Evolutionary conservation across 2,113 vertebrate species (phyloP).

Genomic region (Numida meleagris): DNA sequence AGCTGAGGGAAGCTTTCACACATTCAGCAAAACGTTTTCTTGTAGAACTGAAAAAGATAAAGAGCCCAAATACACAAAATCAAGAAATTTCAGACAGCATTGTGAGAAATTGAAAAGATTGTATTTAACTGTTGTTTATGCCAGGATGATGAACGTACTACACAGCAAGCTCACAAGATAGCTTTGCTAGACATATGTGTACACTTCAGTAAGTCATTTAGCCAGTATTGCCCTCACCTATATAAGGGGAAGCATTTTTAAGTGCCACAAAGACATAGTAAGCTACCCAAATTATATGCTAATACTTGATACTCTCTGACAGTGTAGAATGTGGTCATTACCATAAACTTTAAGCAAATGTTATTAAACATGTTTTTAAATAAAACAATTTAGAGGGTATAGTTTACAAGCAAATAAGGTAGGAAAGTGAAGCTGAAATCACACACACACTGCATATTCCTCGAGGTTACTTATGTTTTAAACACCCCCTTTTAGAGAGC

Average conservation of each 20-base stretch:
- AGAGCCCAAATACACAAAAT: neutral
- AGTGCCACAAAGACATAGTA: neutral
- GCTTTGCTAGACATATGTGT: neutral
- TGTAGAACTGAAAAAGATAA: neutral
- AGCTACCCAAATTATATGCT: neutral
- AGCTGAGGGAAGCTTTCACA: neutral
- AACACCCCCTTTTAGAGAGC: neutral
- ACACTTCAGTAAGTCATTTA: conserved; percentile 2
- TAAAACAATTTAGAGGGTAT: neutral
- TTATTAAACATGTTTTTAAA: conserved; percentile 7
- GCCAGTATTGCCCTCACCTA: conserved; percentile 9
- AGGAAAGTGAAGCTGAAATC: neutral
- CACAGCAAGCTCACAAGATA: neutral
- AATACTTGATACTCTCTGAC: neutral
- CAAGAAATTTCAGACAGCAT: neutral
- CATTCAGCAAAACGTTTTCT: neutral
- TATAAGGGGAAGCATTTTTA: neutral
- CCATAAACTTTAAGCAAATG: neutral
- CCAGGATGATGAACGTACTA: neutral
- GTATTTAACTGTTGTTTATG: neutral
- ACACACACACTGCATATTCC: neutral
- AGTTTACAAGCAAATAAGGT: conserved; percentile 1
- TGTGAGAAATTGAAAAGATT: neutral
- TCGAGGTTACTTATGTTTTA: conserved; percentile 18
- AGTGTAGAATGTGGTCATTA: neutral